Evolutionary conservation across 2,888 invertebrate genomes (phyloP).

Genomic region (Pachliopta kotzebuea): DNA sequence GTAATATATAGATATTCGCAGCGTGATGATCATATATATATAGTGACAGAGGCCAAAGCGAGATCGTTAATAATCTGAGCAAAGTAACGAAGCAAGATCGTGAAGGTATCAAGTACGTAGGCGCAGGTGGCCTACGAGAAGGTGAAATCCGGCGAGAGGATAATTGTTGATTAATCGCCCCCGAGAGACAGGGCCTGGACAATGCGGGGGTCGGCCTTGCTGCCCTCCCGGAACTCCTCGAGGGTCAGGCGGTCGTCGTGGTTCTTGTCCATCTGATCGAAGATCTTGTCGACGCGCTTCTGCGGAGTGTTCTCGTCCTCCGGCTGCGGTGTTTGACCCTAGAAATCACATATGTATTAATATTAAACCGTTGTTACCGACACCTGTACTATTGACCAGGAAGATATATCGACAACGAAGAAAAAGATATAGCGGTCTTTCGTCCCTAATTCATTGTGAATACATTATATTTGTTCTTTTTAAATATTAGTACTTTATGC

Average conservation of each 20-base stretch:
- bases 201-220: conserved; percentile 98
- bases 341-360: conserved; percentile 41
- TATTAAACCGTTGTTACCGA: background rate
- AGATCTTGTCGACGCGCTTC: conserved; percentile 98
- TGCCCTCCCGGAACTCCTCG: conserved; percentile 98
- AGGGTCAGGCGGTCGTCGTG: conserved; percentile 97
- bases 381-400: too few species aligned
- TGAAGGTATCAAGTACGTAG: conserved; percentile 18
- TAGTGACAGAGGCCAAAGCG: conserved; percentile 6
- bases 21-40: background rate
- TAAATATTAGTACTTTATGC: too few species aligned
- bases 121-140: conserved; percentile 49
- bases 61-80: conserved; percentile 10
- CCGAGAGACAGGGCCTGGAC: conserved; percentile 96
- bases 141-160: conserved; percentile 77
- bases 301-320: conserved; percentile 96
- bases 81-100: conserved; percentile 25
- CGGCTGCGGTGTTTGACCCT: conserved; percentile 94
- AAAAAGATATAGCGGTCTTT: too few species aligned
- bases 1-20: background rate
- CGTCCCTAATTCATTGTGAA: too few species aligned
- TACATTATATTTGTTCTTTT: too few species aligned
- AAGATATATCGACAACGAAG: too few species aligned
- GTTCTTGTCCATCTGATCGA: conserved; percentile 99
- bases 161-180: conserved; percentile 83